Conservation (phyloP, 2,113 vertebrate species). For the Gobius niger region DNA sequence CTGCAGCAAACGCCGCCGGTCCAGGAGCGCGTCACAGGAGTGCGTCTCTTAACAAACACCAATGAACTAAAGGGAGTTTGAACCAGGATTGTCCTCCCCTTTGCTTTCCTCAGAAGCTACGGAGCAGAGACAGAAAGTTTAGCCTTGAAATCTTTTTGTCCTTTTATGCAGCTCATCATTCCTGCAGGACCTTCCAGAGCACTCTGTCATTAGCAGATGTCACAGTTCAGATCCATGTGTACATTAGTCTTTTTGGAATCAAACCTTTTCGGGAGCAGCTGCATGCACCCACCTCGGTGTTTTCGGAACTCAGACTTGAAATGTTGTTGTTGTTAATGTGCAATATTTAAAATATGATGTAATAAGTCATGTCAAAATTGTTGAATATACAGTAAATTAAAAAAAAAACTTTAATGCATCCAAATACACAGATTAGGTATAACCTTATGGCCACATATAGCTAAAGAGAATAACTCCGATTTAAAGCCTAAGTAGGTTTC, state of each 20-base stretch:
- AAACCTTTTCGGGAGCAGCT: constrained; percentile 45
- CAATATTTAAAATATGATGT: constrained; percentile 47
- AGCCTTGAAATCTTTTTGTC: constrained; percentile 46
- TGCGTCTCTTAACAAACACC: constrained; percentile 38
- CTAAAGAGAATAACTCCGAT: neutral
- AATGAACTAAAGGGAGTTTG: constrained; percentile 21
- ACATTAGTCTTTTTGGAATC: constrained; percentile 39
- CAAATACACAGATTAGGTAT: neutral
- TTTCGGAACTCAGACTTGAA: constrained; percentile 59
- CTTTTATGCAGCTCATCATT: constrained; percentile 51
- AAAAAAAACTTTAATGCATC: neutral
- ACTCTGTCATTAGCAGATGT: constrained; percentile 36
- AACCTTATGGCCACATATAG: neutral
- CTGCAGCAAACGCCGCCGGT: constrained; percentile 62
- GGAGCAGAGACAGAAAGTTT: constrained; percentile 42
- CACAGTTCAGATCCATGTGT: constrained; percentile 34
- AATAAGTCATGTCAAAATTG: constrained; percentile 22
- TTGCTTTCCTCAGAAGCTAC: constrained; percentile 33
- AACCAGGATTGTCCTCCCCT: constrained; percentile 35
- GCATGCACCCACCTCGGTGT: constrained; percentile 44
- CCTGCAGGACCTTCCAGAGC: constrained; percentile 36
- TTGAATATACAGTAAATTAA: neutral
- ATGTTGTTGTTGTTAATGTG: constrained; percentile 40
- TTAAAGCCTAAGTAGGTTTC: no score
- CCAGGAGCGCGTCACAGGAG: constrained; percentile 66